phyloP scores from a whole-genome alignment of 2,888 invertebrate species.

The Chrysolina oricalcia region DNA sequence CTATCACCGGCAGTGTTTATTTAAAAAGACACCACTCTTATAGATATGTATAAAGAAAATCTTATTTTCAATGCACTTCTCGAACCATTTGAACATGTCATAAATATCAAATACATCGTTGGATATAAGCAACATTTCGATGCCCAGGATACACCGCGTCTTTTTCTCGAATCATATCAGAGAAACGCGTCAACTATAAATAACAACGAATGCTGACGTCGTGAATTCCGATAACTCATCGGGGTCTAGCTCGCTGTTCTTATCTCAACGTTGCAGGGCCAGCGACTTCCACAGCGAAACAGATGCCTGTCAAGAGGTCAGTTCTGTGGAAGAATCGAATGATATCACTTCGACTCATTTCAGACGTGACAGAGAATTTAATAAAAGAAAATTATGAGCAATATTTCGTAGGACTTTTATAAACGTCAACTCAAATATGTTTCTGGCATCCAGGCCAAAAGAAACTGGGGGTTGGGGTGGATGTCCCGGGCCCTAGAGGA shows the following conservation, averaged over 20 bases:
- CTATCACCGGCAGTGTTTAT: no score
- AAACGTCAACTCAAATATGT: no score
- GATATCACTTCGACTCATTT: background rate
- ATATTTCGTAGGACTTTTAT: no score
- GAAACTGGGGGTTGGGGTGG: no score
- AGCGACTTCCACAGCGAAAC: background rate
- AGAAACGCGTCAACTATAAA: constrained; percentile 8
- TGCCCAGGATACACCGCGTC: background rate
- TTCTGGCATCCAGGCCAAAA: no score
- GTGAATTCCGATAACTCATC: constrained; percentile 4
- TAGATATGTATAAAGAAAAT: no score
- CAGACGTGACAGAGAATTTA: background rate
- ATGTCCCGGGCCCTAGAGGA: no score
- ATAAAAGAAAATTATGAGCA: background rate
- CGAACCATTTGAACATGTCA: background rate
- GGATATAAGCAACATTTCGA: constrained; percentile 77
- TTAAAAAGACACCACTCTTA: no score
- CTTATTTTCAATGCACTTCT: no score
- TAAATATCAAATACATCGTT: constrained; percentile 74
- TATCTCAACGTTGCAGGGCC: background rate
- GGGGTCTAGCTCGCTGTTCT: background rate
- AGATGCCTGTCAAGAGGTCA: background rate
- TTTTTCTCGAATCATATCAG: background rate
- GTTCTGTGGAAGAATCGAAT: background rate
- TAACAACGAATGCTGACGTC: background rate